Evolutionary conservation across 1,140 invertebrate species (phyloP).

Genomic region (Atta cephalotes): DNA sequence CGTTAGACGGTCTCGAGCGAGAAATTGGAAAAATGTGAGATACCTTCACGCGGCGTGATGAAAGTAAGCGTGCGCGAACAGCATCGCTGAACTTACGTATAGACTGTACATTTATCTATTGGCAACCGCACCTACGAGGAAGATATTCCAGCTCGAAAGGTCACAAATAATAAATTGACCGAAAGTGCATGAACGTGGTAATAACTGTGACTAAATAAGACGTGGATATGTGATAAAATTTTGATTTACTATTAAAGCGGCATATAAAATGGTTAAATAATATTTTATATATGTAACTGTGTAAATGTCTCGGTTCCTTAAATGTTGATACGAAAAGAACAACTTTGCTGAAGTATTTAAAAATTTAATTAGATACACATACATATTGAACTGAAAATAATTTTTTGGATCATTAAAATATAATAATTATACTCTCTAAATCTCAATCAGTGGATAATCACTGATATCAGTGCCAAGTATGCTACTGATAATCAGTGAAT

Average conservation of each 20-base stretch:
- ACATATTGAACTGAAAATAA: too few relatives aligned
- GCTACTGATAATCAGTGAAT: too few relatives aligned
- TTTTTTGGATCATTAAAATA: too few relatives aligned
- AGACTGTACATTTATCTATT: conserved; percentile 19
- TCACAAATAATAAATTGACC: conserved; percentile 34
- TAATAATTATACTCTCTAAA: too few relatives aligned
- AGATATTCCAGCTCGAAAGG: conserved; percentile 37
- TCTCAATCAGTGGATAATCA: too few relatives aligned
- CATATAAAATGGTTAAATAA: neutral
- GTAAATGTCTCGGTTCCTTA: neutral
- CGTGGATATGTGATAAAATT: neutral
- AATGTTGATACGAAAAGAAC: too few relatives aligned
- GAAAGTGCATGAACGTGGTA: neutral
- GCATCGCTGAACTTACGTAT: conserved; percentile 11
- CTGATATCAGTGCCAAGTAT: too few relatives aligned
- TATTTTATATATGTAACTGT: neutral
- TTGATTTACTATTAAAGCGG: neutral
- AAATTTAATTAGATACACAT: too few relatives aligned
- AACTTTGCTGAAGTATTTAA: too few relatives aligned
- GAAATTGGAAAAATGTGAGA: conserved; percentile 63
- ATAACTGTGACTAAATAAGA: conserved; percentile 16
- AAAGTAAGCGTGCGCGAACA: conserved; percentile 3
- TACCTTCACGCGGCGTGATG: conserved; percentile 39
- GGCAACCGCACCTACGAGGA: conserved; percentile 3
- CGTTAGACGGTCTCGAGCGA: conserved; percentile 15